Base-by-base conservation (phyloP, 2,113 vertebrate genomes). In the Seriola rivoliana region DNA sequence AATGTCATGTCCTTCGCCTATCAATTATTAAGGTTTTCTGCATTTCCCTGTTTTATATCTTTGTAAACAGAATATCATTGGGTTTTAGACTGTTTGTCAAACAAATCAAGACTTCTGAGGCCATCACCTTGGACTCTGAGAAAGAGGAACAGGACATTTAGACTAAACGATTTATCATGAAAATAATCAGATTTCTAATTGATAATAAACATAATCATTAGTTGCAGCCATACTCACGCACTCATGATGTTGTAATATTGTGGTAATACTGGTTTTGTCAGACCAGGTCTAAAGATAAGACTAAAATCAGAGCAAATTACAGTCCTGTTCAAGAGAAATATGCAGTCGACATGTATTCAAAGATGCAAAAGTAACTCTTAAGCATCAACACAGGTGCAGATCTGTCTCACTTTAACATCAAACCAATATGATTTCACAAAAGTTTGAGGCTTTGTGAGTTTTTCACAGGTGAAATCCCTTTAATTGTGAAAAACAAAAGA, bases 401-500 rank as follows among this genome's bases (percentile, higher is more conserved):
- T 32, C 36, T 42, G 1, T 32, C 4, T 67, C 38, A 17, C 42
- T 67, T 29, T 42, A 48, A 9, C 8, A 40, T 29, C 12, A 1
- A 25, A 25, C 3, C 8, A 1, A 65, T 29, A 7, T 14, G 13
- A 46, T 36, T 59, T 50, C n/a, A 8, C n/a, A 29, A 1, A 14
- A 3, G 42, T 9, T 16, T 29, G 8, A n/a, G 4, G 4, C 62
- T 38, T 2, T 11, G 4, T 57, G 1, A 7, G 17, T 36, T 32
- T 55, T n/a, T 14, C 36, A 11, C 66, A 44, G 3, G n/a, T 79
- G 38, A 77, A 73, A 70, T 34, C 38, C 13, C 10, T 25, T 5
- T 36, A 38, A n/a, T 32, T 9, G 38, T 63, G 62, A 25, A 77
- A 72, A 67, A 50, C 70, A 44, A 55, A 76, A 19, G 60, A 81